Percentiles rank a stretch among this genome's conserved stretches.
phyloP scores from a whole-genome alignment of 1,140 invertebrate genomes.

The Sycophila sp. region DNA sequence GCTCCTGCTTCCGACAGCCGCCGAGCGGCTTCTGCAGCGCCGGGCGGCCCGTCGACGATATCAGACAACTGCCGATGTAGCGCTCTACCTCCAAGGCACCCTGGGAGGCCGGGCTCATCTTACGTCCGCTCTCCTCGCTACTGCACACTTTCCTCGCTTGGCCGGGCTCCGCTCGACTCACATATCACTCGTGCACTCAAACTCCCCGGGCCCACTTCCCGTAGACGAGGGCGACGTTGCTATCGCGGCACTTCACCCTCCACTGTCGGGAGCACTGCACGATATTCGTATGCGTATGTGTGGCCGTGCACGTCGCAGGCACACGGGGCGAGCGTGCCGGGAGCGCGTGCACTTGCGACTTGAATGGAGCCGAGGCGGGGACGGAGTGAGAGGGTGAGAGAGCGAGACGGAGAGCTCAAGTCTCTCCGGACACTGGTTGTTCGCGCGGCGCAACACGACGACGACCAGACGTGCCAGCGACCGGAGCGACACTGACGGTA shows the following conservation, averaged over 20 bases:
- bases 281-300: background rate
- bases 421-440: background rate
- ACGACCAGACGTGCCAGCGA: conserved; percentile 52
- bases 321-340: no score
- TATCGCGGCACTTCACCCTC: background rate
- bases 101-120: conserved; percentile 73
- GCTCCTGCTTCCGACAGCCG: conserved; percentile 22
- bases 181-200: background rate
- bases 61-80: conserved; percentile 74
- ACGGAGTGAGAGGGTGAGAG: no score
- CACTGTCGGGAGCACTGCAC: background rate
- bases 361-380: no score
- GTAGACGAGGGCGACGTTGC: background rate
- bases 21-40: conserved; percentile 57
- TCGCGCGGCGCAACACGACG: background rate
- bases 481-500: conserved; percentile 59
- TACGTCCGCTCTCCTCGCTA: background rate
- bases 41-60: conserved; percentile 63
- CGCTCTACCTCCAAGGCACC: conserved; percentile 71
- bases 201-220: background rate
- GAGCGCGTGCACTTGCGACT: no score
- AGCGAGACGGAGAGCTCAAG: background rate
- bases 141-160: background rate
- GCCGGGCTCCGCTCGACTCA: background rate
- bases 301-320: no score